phyloP scores from a whole-genome alignment of 2,113 vertebrate species.

The Perccottus glenii region DNA sequence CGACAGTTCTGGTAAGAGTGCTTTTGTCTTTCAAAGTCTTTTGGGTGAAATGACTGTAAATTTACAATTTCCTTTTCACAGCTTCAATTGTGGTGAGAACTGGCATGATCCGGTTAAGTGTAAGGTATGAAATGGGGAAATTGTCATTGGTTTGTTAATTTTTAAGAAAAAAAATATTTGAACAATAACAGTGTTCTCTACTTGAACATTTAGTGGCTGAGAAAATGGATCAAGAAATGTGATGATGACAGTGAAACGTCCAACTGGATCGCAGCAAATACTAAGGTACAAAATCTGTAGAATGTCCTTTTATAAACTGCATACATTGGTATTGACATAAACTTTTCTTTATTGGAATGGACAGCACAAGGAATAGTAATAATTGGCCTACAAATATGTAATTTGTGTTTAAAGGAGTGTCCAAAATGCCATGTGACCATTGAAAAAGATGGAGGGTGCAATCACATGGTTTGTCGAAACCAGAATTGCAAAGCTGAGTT shows the following conservation, averaged over 20 bases:
- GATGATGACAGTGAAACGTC: slow-evolving; percentile 99
- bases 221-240: slow-evolving; percentile 99
- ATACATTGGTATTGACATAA: no score
- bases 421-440: slow-evolving; percentile 99
- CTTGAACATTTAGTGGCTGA: slow-evolving; percentile 87
- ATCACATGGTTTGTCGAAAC: slow-evolving; percentile 99
- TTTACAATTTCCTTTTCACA: slow-evolving; percentile 63
- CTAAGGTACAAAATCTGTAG: slow-evolving; percentile 85
- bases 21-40: background rate
- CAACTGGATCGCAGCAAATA: slow-evolving; percentile 99
- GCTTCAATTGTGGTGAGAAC: slow-evolving; percentile 99
- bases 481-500: slow-evolving; percentile 99
- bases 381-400: no score
- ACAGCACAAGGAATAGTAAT: no score
- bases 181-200: background rate
- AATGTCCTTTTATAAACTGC: no score
- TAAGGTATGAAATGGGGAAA: slow-evolving; percentile 82
- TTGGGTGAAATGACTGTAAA: background rate
- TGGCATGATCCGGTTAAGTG: slow-evolving; percentile 99
- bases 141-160: background rate
- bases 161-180: background rate
- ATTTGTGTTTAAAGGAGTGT: slow-evolving; percentile 87
- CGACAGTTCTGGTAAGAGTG: slow-evolving; percentile 95
- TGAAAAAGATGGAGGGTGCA: slow-evolving; percentile 99
- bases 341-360: no score